Evolutionary conservation across 2,797 vertebrate species (phyloP).

Genomic region (Aphelocoma californica): DNA sequence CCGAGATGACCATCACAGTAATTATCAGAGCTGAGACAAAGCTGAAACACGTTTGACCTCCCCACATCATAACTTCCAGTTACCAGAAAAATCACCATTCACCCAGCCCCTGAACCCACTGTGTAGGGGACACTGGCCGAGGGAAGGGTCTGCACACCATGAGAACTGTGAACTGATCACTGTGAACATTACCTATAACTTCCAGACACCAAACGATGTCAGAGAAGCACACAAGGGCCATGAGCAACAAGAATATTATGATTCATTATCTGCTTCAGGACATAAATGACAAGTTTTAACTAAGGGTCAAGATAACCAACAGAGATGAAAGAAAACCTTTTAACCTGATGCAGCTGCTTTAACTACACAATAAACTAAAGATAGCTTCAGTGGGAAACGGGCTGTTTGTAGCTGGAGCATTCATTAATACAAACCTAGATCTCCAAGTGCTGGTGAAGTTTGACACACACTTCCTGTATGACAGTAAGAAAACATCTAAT

Average conservation of each 20-base stretch:
- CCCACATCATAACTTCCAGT: neutral
- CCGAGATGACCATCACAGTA: neutral
- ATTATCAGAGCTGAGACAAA: neutral
- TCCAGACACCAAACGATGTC: accelerated
- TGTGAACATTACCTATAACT: neutral
- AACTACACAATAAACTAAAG: conserved; percentile 15
- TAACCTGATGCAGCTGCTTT: neutral
- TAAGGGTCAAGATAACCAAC: neutral
- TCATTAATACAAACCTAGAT: conserved; percentile 33
- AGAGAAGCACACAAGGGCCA: neutral
- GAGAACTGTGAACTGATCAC: too few relatives aligned
- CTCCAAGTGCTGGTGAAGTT: conserved; percentile 3
- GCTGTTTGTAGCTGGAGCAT: neutral
- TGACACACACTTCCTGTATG: conserved; percentile 38
- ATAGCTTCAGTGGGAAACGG: neutral
- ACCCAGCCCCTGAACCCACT: accelerated
- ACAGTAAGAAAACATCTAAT: conserved; percentile 27
- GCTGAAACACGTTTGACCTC: neutral
- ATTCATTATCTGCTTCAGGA: neutral
- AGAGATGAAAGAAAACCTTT: neutral
- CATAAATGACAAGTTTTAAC: neutral
- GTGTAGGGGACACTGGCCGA: accelerated
- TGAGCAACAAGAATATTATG: neutral
- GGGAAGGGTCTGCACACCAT: neutral
- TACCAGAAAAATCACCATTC: neutral